These are phyloP conservation scores for Macrocentrus cingulum DNA, from an alignment of 1,140 invertebrate species.

Conservation along the genomic window DNA sequence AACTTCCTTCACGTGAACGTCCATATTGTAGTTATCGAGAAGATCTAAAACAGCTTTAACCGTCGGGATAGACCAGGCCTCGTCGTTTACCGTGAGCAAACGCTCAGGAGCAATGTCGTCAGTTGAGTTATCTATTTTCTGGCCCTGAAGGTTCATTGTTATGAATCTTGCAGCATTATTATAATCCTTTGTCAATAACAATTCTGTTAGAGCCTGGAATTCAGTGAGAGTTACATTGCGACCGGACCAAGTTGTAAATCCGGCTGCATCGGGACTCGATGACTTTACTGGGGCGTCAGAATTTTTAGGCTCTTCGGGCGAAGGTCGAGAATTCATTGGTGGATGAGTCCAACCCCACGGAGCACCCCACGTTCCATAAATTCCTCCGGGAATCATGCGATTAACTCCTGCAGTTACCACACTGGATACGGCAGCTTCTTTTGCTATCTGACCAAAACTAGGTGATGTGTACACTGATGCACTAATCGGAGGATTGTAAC, in stretches of 20 bases:
- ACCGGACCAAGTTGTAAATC: slow-evolving; percentile 41
- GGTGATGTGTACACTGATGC: slow-evolving; percentile 42
- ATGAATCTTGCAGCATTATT: slow-evolving; percentile 56
- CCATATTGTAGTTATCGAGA: slow-evolving; percentile 57
- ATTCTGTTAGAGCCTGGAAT: slow-evolving; percentile 51
- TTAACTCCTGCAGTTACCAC: slow-evolving; percentile 55
- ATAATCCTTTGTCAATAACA: slow-evolving; percentile 49
- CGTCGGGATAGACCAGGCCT: slow-evolving; percentile 54
- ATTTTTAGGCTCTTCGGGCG: no score
- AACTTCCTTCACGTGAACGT: slow-evolving; percentile 60
- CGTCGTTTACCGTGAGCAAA: slow-evolving; percentile 46
- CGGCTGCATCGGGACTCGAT: slow-evolving; percentile 47
- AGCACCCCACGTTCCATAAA: slow-evolving; percentile 42
- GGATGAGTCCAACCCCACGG: slow-evolving; percentile 20
- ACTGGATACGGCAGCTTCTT: slow-evolving; percentile 54
- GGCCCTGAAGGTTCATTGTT: slow-evolving; percentile 53
- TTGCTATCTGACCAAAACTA: slow-evolving; percentile 55
- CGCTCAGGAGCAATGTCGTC: slow-evolving; percentile 53
- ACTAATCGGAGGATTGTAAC: slow-evolving; percentile 38
- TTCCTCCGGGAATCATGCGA: slow-evolving; percentile 51
- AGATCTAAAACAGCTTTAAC: slow-evolving; percentile 54
- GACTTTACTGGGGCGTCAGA: slow-evolving; percentile 44
- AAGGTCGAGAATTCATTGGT: no score
- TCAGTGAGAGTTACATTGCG: slow-evolving; percentile 56
- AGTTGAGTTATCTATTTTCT: slow-evolving; percentile 51